Evolutionary conservation across 1,140 invertebrate genomes (phyloP), one percentile per base, ranked within the genome.

Genomic region (Lepidurus packardi): DNA sequence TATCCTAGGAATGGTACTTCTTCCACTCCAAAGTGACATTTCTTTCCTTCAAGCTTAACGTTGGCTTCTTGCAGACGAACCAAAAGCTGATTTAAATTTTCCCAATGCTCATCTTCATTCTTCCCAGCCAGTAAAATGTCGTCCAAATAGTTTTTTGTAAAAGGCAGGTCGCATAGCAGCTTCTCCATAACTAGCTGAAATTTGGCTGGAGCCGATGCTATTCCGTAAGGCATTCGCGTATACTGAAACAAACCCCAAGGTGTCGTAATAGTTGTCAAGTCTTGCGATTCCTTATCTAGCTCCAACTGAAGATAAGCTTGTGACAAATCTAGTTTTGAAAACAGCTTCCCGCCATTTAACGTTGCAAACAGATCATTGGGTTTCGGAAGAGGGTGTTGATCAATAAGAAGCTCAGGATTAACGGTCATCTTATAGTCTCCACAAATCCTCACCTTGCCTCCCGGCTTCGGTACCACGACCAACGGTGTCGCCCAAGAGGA

Each of bases 401-500:
- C 80, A 42, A 80, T 75, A 47, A 80, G 13, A n/a, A 85, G 79
- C 43, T 80, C 76, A 73, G 80, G 81, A 80, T 87, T 88, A 11
- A 86, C 41, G 6, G 84, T 85, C 21, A 84, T 78, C 79, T 85
- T 85, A 81, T 80, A 86, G 81, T 86, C 83, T 0, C 82, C 85
- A 80, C 84, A 87, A 43, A 89, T 82, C 24, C 87, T 79, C 44
- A 85, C 80, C 21, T 81, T 80, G 10, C 85, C 85, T 80, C 88
- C 82, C 1, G 82, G 75, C 79, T 89, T 89, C 24, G 82, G 44
- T 0, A 88, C 85, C 3, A 85, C 81, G 0, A 89, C 87, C 8
- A 89, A 81, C 0, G 86, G 87, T 7, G 87, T 85, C 7, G 85
- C 86, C 87, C 87, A 89, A 65, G 86, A 83, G n/a, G 83, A 84